A percentile compares a stretch with the other conserved stretches of the same genome.
phyloP scores from a whole-genome alignment of 1,140 invertebrate species.

The Drosophila triauraria region DNA sequence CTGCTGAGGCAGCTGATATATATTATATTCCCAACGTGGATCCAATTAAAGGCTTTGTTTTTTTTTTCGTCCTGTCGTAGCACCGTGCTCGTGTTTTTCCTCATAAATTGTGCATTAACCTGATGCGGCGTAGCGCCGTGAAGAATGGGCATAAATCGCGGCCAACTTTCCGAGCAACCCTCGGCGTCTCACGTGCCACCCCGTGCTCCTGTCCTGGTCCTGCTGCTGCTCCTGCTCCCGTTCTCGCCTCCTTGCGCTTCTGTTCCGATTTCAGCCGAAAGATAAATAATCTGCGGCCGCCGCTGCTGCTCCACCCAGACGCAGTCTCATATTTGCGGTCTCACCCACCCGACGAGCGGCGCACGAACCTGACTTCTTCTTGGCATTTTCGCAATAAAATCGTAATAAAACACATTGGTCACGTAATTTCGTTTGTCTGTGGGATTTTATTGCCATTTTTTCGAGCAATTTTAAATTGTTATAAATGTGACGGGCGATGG shows the following conservation, averaged over 20 bases:
- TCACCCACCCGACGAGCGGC: constrained; percentile 9
- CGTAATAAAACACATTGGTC: constrained; percentile 85
- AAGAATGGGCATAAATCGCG: constrained; percentile 61
- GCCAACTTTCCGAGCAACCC: constrained; percentile 62
- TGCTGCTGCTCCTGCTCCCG: constrained; percentile 9
- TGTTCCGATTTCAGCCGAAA: constrained; percentile 80
- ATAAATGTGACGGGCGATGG: constrained; percentile 75
- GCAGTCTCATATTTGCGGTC: constrained; percentile 81
- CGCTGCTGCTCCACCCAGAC: constrained; percentile 56
- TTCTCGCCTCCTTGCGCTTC: constrained; percentile 65
- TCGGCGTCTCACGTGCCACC: constrained; percentile 72
- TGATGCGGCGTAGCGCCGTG: constrained; percentile 69
- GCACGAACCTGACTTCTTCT: constrained; percentile 69
- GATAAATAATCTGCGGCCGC: constrained; percentile 74
- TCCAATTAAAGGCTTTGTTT: constrained; percentile 43
- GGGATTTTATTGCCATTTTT: constrained; percentile 85
- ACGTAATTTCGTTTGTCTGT: constrained; percentile 85
- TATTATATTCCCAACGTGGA: constrained; percentile 19
- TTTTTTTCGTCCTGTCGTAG: constrained; percentile 7
- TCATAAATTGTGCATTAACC: constrained; percentile 79
- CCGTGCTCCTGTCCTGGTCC: constrained; percentile 9
- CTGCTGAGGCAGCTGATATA: constrained; percentile 47
- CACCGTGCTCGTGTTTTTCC: constrained; percentile 34
- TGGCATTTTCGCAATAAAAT: constrained; percentile 84
- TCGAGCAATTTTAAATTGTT: constrained; percentile 84